Evolutionary conservation across 1,140 invertebrate genomes (phyloP).

Genomic region (Nasonia longicornis): DNA sequence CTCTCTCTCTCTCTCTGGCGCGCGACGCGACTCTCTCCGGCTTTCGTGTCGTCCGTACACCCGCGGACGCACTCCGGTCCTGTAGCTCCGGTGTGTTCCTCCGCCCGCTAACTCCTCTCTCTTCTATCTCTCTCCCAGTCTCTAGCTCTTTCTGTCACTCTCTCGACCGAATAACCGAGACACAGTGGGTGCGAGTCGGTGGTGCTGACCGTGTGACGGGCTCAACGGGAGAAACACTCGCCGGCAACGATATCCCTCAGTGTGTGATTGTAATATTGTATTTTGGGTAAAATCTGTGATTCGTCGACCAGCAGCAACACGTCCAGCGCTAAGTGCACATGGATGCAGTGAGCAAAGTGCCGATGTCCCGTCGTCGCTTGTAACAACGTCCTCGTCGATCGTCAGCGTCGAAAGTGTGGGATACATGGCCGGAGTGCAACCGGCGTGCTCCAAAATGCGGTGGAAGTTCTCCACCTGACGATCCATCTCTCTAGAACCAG

Average conservation of each 20-base stretch:
- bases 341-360: conserved; percentile 7
- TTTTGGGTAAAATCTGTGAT: background rate
- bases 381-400: too few relatives aligned
- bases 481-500: background rate
- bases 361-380: too few relatives aligned
- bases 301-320: background rate
- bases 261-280: conserved; percentile 1
- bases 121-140: background rate
- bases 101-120: too few relatives aligned
- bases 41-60: background rate
- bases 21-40: too few relatives aligned
- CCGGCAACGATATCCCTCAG: background rate
- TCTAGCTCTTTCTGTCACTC: background rate
- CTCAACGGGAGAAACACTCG: background rate
- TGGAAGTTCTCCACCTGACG: conserved; percentile 53
- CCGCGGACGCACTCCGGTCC: background rate
- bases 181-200: background rate
- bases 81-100: background rate
- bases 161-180: background rate
- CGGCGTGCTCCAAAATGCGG: conserved; percentile 47
- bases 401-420: too few relatives aligned
- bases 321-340: background rate
- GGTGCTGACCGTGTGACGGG: background rate
- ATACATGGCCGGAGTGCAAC: conserved; percentile 12
- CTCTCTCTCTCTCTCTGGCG: background rate